Base-by-base conservation (phyloP, 1,140 invertebrate genomes). In the Andricus grossulariae region DNA sequence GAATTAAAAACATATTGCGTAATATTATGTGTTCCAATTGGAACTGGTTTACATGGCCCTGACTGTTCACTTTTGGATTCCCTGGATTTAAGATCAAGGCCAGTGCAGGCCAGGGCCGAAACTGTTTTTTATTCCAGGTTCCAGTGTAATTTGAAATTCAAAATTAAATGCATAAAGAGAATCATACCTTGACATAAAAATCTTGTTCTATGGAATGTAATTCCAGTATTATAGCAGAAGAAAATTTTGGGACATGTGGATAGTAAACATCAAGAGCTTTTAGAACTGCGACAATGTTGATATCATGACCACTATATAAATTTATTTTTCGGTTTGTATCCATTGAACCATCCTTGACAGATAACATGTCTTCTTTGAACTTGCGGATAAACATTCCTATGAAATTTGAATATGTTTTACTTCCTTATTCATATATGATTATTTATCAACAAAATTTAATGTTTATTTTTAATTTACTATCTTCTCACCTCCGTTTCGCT, bases 251-350 rank as follows among this genome's bases (percentile, higher is more conserved):
- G 3, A 66, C 3, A 39, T 66, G 60, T 39, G 60, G 25, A 66
- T 39, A 16, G 39, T 32, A 66, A n/a, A 66, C 32, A 66, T 39
- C 15, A 7, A 66, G 60, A 39, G 60, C 60, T n/a, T 7, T 15
- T 39, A 66, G 25, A 66, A 66, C 32, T 66, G 60, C 60, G n/a
- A 16, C 32, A 39, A 66, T 32, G 15, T 16, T 66, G 39, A 66
- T 39, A n/a, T 66, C 60, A 66, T 66, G 60, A 3, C 25, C 60
- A 8, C 60, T 66, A 16, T 45, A 66, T 39, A 66, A 66, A 15
- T 39, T 39, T 66, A 66, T 39, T 66, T 66, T 66, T 66, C 60
- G 32, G 7, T 66, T 66, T 39, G 5, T n/a, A 39, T 66, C 60
- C 25, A 39, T 66, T 16, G 25, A n/a, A 39, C 25, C 60, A n/a